These are phyloP conservation scores for Lindbergichthys nudifrons DNA, from an alignment of 2,797 vertebrate species.

Conservation along the genomic window DNA sequence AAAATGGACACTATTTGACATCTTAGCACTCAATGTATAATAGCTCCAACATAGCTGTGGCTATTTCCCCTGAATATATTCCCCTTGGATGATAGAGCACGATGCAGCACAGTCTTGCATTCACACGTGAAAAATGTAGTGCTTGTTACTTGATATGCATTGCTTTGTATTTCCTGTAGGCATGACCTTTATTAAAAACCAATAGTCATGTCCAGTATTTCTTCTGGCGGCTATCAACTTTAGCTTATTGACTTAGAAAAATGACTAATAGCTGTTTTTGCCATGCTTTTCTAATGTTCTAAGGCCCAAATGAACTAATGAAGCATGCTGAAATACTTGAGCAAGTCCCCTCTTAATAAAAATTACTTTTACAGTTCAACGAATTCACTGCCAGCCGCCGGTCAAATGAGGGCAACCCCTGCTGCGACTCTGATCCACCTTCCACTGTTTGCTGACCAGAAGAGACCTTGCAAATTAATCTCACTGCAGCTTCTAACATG, in stretches of 20 bases:
- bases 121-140: slow-evolving; percentile 13
- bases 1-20: slow-evolving; percentile 49
- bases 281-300: slow-evolving; percentile 22
- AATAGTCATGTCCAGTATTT: background rate
- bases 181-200: background rate
- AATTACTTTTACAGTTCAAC: slow-evolving; percentile 70
- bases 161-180: slow-evolving; percentile 9
- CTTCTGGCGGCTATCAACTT: slow-evolving; percentile 3
- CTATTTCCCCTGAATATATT: slow-evolving; percentile 42
- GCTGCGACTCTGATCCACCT: slow-evolving; percentile 63
- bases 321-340: slow-evolving; percentile 58
- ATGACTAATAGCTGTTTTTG: background rate
- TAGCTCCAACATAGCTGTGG: slow-evolving; percentile 53
- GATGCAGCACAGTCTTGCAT: slow-evolving; percentile 39
- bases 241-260: background rate
- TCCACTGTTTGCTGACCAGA: slow-evolving; percentile 58
- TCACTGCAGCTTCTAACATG: slow-evolving; percentile 49
- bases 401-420: slow-evolving; percentile 61
- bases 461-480: slow-evolving; percentile 57
- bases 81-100: slow-evolving; percentile 38
- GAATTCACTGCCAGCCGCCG: slow-evolving; percentile 63
- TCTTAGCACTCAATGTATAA: slow-evolving; percentile 40
- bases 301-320: slow-evolving; percentile 37
- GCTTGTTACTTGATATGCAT: slow-evolving; percentile 27
- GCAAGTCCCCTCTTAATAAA: slow-evolving; percentile 62